Base-by-base conservation (phyloP, 2,888 invertebrate genomes). In the Automeris io region DNA sequence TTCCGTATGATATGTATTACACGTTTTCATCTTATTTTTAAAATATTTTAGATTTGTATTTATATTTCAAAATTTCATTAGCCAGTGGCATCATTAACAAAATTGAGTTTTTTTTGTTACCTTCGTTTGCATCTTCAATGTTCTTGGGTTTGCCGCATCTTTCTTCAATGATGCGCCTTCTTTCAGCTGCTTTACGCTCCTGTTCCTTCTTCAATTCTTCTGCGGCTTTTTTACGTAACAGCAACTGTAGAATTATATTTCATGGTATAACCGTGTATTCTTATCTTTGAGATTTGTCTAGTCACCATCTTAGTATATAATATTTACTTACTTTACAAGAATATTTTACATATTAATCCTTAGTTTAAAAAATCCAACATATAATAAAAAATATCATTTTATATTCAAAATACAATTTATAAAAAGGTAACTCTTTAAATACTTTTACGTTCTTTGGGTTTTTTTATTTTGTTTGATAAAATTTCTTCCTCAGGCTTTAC, bases 191-290 rank as follows among this genome's bases (percentile, higher is more conserved):
- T 90, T 99, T 98, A 79, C 96, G 94, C 89, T 98, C 97, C 88
- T 99, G 98, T 89, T 99, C 98, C 87, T 98, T 98, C 90, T 98
- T 98, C 90, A 99, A 89, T 88, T 99, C 99, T 87, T 99, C 99
- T 64, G 99, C 99, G 81, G 99, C 99, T 91, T 99, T 99, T 90
- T 98, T 97, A 94, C 99, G 98, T 89, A 99, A 92, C 91, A 99
- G 90, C 90, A 98, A 93, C 98, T 98, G 67, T 65, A 47, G 38
- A 12, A 9, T 19, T 36, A 33, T 18, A 26, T 3, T 18, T 35
- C 3, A 35, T 13, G 9, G 6, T 35, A 6, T 24, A 9, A 25
- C 18, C 24, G 2, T 26, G 2, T 8, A n/a, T n/a, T n/a, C n/a
- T n/a, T n/a, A n/a, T n/a, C n/a, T n/a, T n/a, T n/a, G n/a, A n/a